Evolutionary conservation across 2,113 vertebrate species (phyloP), one percentile per base, ranked within the genome.

Genomic region (Empidonax alnorum): DNA sequence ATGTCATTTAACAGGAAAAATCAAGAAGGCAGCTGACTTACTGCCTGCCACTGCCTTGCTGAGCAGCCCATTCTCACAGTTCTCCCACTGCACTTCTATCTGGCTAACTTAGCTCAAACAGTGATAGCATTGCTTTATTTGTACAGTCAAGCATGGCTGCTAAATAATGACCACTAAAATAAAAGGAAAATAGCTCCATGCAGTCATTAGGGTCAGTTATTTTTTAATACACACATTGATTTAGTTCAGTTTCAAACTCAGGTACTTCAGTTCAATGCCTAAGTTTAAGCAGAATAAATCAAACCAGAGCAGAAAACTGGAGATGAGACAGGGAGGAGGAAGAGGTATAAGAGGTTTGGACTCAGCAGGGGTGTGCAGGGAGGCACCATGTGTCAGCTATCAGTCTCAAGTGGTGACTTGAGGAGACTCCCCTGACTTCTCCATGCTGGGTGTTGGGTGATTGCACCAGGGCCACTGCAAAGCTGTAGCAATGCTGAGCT

Each of bases 391-490:
- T 53, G 11, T 55, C 42, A 67, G 4, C 24, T 52, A 1, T 41
- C 3, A 0, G 28, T 44, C 56, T 17, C 7, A 7, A 42, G 18
- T 1, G 1, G 16, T 30, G 5, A 55, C 24, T 58, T 28, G 18
- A 2, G 1, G 62, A 73, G 42, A 10, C 9, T 84, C 12, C 10
- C 12, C 3, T 8, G 28, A 15, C 27, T 31, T 7, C 41, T 69
- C 47, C 3, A 0, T 24, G 35, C 55, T 49, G 35, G 5, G 14
- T 33, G 27, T 6, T 55, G 11, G 7, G 23, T 7, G 15, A 15
- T 16, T 0, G 0, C 21, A 12, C 11, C 0, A 0, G 7, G 33
- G 20, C 9, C 0, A 0, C 74, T 63, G 35, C 1, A 0, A 46
- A 69, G 56, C 21, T 3, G 0, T 49, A n/a, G 71, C 3, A 6